Conservation (phyloP, 2,888 invertebrate genomes). For the Mechanitis mazaeus region DNA sequence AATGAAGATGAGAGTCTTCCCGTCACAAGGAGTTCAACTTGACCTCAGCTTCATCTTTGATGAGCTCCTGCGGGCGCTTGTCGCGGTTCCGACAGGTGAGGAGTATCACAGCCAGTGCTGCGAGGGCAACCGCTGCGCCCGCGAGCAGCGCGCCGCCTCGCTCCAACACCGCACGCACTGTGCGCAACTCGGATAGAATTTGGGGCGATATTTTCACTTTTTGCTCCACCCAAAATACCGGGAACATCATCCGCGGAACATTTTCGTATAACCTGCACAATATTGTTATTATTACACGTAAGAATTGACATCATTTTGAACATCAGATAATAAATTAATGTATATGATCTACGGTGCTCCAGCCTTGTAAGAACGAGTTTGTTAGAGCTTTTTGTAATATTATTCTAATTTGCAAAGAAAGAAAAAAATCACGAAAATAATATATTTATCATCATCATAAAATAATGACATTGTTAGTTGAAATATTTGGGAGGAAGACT, state of each 20-base stretch:
- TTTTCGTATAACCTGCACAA: constrained; percentile 79
- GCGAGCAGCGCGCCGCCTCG: constrained; percentile 63
- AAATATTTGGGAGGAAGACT: too few species aligned
- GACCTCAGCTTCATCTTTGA: constrained; percentile 54
- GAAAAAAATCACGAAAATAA: too few species aligned
- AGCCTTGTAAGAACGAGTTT: too few species aligned
- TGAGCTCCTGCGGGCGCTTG: constrained; percentile 39
- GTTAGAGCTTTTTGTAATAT: too few species aligned
- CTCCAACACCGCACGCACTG: constrained; percentile 51
- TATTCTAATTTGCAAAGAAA: too few species aligned
- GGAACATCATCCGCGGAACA: constrained; percentile 82
- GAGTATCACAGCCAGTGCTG: constrained; percentile 62
- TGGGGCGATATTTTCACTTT: constrained; percentile 77
- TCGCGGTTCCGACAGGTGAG: constrained; percentile 51
- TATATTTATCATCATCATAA: too few species aligned
- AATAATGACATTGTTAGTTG: too few species aligned
- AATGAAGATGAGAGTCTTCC: neutral
- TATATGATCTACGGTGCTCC: too few species aligned
- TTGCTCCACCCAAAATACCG: constrained; percentile 88
- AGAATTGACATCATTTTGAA: too few species aligned
- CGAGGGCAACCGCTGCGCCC: constrained; percentile 67
- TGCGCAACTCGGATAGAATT: constrained; percentile 72
- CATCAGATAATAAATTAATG: too few species aligned
- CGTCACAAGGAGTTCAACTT: constrained; percentile 50
- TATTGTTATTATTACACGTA: neutral